These are phyloP conservation scores for Mesoligia furuncula DNA, from an alignment of 2,888 invertebrate species.

Conservation along the genomic window DNA sequence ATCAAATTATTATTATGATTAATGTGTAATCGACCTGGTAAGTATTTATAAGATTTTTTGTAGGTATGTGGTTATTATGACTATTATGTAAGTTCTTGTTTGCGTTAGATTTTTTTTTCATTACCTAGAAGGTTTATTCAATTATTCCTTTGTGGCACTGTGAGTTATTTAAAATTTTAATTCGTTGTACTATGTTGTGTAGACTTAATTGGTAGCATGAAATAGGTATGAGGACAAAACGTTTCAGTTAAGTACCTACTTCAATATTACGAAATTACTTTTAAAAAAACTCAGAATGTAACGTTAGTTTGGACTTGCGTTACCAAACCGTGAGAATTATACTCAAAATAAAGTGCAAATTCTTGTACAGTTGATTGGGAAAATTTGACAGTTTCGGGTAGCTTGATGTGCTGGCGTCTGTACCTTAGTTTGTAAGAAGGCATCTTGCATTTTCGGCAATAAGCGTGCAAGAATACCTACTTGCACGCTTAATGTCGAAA, in stretches of 20 bases:
- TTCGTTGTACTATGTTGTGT: no score
- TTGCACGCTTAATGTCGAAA: neutral
- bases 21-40: neutral
- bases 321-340: neutral
- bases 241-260: neutral
- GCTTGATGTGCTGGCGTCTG: no score
- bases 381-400: no score
- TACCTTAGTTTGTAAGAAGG: neutral
- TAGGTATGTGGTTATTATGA: neutral
- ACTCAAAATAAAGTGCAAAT: neutral
- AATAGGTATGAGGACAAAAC: slow-evolving; percentile 1
- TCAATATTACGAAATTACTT: neutral
- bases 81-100: neutral
- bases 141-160: neutral
- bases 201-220: neutral
- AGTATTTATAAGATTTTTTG: neutral
- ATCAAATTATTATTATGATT: no score
- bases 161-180: neutral
- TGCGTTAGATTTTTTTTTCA: neutral
- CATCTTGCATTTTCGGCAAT: neutral
- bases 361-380: no score
- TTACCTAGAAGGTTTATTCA: neutral
- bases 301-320: neutral
- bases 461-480: neutral
- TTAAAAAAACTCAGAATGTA: neutral